Percentiles rank a stretch among this genome's conserved stretches.
Evolutionary conservation across 2,797 vertebrate genomes (phyloP).

Genomic region (Danio kyathit): DNA sequence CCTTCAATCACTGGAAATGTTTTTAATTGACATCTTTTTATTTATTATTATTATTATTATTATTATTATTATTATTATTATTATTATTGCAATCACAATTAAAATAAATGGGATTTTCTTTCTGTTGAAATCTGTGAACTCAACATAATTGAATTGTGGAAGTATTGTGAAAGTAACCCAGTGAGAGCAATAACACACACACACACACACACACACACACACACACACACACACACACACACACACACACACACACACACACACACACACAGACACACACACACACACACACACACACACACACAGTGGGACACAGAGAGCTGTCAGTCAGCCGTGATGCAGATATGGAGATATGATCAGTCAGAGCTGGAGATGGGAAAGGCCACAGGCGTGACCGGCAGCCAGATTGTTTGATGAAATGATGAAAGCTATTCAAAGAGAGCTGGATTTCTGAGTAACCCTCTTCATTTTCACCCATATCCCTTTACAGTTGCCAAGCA

Average conservation of each 20-base stretch:
- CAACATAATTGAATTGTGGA: background rate
- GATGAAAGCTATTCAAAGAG: constrained; percentile 70
- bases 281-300: background rate
- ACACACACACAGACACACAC: constrained; percentile 28
- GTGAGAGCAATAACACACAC: background rate
- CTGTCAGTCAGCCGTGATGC: constrained; percentile 44
- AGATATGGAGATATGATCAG: constrained; percentile 48
- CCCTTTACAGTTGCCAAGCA: constrained; percentile 26
- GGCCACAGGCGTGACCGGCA: constrained; percentile 78
- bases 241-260: background rate
- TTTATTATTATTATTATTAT: too few species aligned
- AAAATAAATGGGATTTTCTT: background rate
- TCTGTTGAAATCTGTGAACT: background rate
- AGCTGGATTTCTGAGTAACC: constrained; percentile 39
- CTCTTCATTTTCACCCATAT: constrained; percentile 36
- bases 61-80: too few species aligned
- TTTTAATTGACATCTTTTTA: too few species aligned
- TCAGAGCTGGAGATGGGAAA: constrained; percentile 71
- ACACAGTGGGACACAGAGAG: background rate
- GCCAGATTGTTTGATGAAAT: constrained; percentile 81
- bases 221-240: background rate
- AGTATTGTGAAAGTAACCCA: background rate
- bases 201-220: background rate
- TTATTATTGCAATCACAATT: background rate
- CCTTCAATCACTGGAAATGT: too few species aligned